Evolutionary conservation across 2,797 vertebrate species (phyloP), one percentile per base, ranked within the genome.

Genomic region (Coreius guichenoti): DNA sequence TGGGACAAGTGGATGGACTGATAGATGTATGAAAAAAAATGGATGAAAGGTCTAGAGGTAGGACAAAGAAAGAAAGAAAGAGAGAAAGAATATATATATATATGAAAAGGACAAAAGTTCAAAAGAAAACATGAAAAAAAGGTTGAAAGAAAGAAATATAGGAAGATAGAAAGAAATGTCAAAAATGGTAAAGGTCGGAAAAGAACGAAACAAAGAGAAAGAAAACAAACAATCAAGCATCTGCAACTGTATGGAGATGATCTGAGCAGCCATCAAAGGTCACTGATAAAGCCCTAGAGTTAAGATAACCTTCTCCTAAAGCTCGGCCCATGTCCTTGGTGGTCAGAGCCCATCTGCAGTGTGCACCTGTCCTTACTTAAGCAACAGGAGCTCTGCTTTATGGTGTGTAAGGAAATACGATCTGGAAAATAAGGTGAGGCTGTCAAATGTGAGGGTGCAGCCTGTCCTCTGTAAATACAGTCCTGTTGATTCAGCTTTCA

Each of bases 401-500:
- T 73, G 47, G 67, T 69, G 78, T 39, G 36, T 58, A 68, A 84
- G 68, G 84, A 84, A 87, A 88, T 72, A 51, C 31, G 73, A 88
- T 88, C 81, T 23, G 49, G 31, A 88, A 82, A 87, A 87, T 69
- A 88, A 83, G 67, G 76, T 79, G 76, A 83, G 70, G 39, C 77
- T 70, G 70, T 84, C 47, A 82, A 79, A 88, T 79, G 56, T 68
- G 47, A 86, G 81, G 84, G 33, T 56, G 69, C 75, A 83, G 81
- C 26, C 80, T 81, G 77, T 80, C 79, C 58, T 87, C 56, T n/a
- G 73, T 76, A 90, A 90, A 90, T 86, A 90, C 70, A 49, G 70
- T 47, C 78, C 51, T 90, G 87, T 88, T 88, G 87, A 87, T 84
- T 84, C 87, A 90, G 89, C 87, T 88, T 88, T 86, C 19, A 63